phyloP scores from a whole-genome alignment of 2,888 invertebrate species.

The Cheilosia impressa region DNA sequence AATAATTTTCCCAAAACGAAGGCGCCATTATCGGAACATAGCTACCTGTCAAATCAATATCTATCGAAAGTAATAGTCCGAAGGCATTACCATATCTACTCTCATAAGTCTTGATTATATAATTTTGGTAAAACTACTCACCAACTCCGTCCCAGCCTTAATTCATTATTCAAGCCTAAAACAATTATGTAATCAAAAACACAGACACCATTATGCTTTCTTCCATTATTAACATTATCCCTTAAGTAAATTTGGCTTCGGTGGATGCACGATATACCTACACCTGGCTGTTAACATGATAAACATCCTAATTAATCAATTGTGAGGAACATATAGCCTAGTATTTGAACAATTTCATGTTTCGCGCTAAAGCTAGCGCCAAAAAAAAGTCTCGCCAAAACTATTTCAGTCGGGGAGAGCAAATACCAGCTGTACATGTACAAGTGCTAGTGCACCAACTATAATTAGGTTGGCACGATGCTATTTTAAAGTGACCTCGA shows the following conservation, averaged over 20 bases:
- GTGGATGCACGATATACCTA: neutral
- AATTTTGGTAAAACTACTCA: neutral
- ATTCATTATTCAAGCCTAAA: neutral
- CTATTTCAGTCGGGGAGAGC: neutral
- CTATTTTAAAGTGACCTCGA: conserved; percentile 15
- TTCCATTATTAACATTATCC: neutral
- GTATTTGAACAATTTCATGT: neutral
- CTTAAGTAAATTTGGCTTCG: neutral
- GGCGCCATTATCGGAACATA: neutral
- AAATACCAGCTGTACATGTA: neutral
- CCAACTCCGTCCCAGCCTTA: neutral
- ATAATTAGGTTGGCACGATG: neutral
- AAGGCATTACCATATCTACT: neutral
- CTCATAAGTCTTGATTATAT: conserved; percentile 7
- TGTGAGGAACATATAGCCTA: neutral
- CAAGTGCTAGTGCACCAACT: conserved; percentile 4
- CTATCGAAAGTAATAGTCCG: neutral
- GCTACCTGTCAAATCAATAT: conserved; percentile 13
- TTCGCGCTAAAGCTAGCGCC: neutral
- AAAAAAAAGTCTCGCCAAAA: neutral
- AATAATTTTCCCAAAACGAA: no score
- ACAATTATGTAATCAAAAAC: conserved; percentile 1
- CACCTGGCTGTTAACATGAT: neutral
- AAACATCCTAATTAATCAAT: conserved; percentile 14
- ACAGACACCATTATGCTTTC: neutral